Base-by-base conservation (phyloP, 2,888 invertebrate species). In the Dilophus febrilis region DNA sequence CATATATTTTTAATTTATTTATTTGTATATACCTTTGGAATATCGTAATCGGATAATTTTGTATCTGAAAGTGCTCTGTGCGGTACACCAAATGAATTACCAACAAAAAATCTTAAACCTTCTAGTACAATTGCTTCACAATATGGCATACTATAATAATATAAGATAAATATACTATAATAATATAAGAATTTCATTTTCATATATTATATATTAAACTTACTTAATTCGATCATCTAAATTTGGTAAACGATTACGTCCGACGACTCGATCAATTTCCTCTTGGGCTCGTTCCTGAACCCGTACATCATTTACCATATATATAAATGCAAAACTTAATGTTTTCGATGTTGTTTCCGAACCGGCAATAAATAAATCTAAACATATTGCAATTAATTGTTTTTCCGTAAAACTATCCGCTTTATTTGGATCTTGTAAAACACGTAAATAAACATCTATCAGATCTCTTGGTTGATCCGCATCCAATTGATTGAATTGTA, bases 361-460 rank as follows among this genome's bases (percentile, higher is more conserved):
- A 1, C 86, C 87, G 17, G 86, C 87, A 68, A 86, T 74, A 50
- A 87, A 87, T 69, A 87, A 72, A 50, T 87, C 87, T 68, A 86
- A 66, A 50, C 85, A 84, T 50, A 81, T 74, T 0, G 84, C 82
- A 41, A 86, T 57, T 38, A 87, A 59, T 50, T 86, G 86, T 8
- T 72, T 71, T 54, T 87, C 85, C 46, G 71, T 66, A 53, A 77
- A 74, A 3, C 68, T 69, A 1, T 64, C 57, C 3, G 66, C 60
- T 40, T 69, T 68, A 8, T 72, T 68, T 14, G 72, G 61, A 4
- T 74, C 70, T 35, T 69, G 66, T 44, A 86, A 58, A 43, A 74
- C 73, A 50, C 77, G 68, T 38, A 87, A 61, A 51, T 86, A 87
- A 2, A 76, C 77, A 51, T 86, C 85, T 75, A 87, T 87, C 26